Evolutionary conservation across 2,888 invertebrate species (phyloP).

Genomic region (Melanophora roralis): DNA sequence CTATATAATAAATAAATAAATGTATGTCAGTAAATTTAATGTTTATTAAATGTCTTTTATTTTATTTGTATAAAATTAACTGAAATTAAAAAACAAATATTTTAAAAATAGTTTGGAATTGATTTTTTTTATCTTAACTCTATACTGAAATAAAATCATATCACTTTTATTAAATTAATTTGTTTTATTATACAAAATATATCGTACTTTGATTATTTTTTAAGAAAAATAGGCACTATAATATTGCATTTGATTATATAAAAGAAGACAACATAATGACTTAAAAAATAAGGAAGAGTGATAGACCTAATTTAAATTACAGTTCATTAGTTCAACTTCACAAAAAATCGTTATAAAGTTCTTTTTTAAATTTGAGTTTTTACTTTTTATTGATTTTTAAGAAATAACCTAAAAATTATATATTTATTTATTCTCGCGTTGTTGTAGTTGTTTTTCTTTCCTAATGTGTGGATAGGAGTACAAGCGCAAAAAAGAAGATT

Average conservation of each 20-base stretch:
- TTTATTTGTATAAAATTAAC: slow-evolving; percentile 46
- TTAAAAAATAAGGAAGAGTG: neutral
- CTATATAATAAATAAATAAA: too few species aligned
- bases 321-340: too few species aligned
- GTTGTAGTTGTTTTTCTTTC: too few species aligned
- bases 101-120: slow-evolving; percentile 25
- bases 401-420: too few species aligned
- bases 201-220: slow-evolving; percentile 22
- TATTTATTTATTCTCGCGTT: too few species aligned
- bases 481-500: too few species aligned
- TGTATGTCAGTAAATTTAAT: neutral
- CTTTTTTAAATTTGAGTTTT: too few species aligned
- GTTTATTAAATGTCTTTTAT: slow-evolving; percentile 42
- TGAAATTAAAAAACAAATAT: slow-evolving; percentile 29
- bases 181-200: slow-evolving; percentile 35
- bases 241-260: slow-evolving; percentile 72
- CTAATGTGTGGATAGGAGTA: too few species aligned
- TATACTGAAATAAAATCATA: slow-evolving; percentile 55
- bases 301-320: too few species aligned
- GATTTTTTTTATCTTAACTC: slow-evolving; percentile 22
- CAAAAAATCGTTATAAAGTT: too few species aligned
- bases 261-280: neutral
- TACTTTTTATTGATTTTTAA: too few species aligned
- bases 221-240: slow-evolving; percentile 73
- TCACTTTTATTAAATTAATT: slow-evolving; percentile 54